A percentile compares a stretch with the other conserved stretches of the same genome.
Conservation (phyloP, 1,140 invertebrate genomes). For the Catajapyx aquilonaris region DNA sequence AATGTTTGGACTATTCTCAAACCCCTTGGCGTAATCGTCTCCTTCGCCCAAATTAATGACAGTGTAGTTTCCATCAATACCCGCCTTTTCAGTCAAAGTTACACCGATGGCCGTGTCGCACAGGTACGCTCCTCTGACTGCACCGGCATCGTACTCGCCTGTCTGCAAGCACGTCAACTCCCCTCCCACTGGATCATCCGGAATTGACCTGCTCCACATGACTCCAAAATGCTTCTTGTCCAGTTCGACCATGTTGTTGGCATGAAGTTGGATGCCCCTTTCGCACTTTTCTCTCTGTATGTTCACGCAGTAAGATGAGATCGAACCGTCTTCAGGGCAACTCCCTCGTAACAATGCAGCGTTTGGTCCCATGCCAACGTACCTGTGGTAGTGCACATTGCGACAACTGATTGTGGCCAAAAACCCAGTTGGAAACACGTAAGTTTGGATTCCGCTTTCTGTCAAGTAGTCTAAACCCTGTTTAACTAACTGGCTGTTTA, state of each 20-base stretch:
- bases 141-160: neutral
- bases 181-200: neutral
- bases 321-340: no score
- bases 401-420: no score
- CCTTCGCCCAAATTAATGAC: neutral
- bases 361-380: no score
- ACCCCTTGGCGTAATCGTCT: neutral
- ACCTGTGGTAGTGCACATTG: no score
- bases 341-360: no score
- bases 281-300: neutral
- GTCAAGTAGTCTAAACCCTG: neutral
- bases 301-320: neutral
- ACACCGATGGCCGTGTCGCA: neutral
- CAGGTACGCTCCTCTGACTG: neutral
- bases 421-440: no score
- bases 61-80: constrained; percentile 1
- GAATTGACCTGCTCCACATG: neutral
- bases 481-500: neutral
- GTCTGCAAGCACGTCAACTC: neutral
- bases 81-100: no score
- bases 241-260: neutral
- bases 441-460: no score
- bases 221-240: neutral
- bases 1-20: neutral
- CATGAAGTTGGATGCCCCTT: neutral